A percentile compares a stretch with the other conserved stretches of the same genome.
These are phyloP conservation scores for Paedocypris micromegethes DNA, from an alignment of 2,797 vertebrate species.

Conservation along the genomic window DNA sequence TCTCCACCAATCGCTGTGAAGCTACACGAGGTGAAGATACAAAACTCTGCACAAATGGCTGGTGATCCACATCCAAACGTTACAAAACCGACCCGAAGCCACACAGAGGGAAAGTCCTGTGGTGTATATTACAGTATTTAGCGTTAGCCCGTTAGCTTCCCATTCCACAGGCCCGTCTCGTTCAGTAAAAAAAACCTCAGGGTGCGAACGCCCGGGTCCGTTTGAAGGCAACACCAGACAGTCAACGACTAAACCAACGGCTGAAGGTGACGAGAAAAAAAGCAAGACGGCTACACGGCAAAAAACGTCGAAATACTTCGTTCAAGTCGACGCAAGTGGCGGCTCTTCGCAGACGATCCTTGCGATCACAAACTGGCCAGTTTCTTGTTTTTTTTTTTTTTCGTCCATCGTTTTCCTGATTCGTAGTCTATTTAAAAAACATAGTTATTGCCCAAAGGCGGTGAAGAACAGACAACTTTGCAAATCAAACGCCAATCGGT, in stretches of 20 bases:
- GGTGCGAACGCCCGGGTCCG: not conserved
- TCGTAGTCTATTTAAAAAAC: not conserved
- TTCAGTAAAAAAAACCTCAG: conserved; percentile 4
- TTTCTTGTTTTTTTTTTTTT: not conserved
- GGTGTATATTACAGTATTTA: conserved; percentile 42
- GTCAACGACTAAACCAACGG: not conserved
- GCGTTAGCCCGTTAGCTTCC: no score
- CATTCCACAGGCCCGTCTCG: conserved; percentile 12
- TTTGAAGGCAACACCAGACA: not conserved
- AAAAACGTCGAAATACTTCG: conserved; percentile 1
- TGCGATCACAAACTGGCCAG: conserved; percentile 23
- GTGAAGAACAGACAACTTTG: conserved; percentile 12
- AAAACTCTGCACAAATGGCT: conserved; percentile 44
- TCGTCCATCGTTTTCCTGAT: conserved; percentile 10
- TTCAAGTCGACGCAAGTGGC: not conserved
- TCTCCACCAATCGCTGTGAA: conserved; percentile 28
- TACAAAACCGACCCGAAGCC: conserved; percentile 41
- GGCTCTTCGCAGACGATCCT: conserved; percentile 5
- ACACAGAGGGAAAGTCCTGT: conserved; percentile 28
- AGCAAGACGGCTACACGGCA: not conserved
- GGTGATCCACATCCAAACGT: conserved; percentile 39
- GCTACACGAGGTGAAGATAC: conserved; percentile 22
- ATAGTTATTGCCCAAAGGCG: conserved; percentile 38
- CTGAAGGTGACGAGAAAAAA: conserved; percentile 1
- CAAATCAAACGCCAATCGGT: conserved; percentile 18